Evolutionary conservation across 35 echinoderm and acorn worm species (phyloP).

Genomic region (Nesometra sesokonis): DNA sequence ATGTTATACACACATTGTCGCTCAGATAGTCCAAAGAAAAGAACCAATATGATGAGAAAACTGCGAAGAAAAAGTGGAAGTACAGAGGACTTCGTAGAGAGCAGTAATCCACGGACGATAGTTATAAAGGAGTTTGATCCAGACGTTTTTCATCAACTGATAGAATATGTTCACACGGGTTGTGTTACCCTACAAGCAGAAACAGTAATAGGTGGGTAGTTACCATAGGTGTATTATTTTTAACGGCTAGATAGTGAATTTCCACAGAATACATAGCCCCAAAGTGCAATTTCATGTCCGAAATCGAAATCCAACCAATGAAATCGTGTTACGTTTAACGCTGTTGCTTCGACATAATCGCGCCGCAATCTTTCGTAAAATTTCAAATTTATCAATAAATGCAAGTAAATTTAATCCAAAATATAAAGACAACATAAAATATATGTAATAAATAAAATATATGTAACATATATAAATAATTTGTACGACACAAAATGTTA

Average conservation of each 20-base stretch:
- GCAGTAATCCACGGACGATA: constrained; percentile 58
- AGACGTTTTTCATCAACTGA: constrained; percentile 72
- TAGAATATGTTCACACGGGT: constrained; percentile 93
- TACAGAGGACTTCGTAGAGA: constrained; percentile 33
- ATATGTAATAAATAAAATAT: too few relatives aligned
- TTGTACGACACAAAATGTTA: too few relatives aligned
- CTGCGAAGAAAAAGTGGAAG: constrained; percentile 53
- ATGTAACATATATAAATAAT: too few relatives aligned
- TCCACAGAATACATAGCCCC: too few relatives aligned
- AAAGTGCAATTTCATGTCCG: too few relatives aligned
- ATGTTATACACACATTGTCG: constrained; percentile 60
- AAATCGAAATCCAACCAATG: too few relatives aligned
- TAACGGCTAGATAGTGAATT: too few relatives aligned
- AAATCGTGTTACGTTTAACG: too few relatives aligned
- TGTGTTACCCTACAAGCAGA: constrained; percentile 78
- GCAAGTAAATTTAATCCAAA: too few relatives aligned
- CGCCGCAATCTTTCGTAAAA: background rate
- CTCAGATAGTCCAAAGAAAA: constrained; percentile 15
- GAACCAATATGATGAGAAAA: constrained; percentile 29
- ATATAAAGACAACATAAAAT: too few relatives aligned
- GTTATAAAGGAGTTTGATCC: constrained; percentile 85
- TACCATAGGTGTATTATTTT: too few relatives aligned
- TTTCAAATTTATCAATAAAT: too few relatives aligned
- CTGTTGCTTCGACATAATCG: background rate
- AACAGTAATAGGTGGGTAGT: constrained; percentile 66